Evolutionary conservation across 1,140 invertebrate genomes (phyloP), one percentile per base, ranked within the genome.

Genomic region (Trichonephila clavipes): DNA sequence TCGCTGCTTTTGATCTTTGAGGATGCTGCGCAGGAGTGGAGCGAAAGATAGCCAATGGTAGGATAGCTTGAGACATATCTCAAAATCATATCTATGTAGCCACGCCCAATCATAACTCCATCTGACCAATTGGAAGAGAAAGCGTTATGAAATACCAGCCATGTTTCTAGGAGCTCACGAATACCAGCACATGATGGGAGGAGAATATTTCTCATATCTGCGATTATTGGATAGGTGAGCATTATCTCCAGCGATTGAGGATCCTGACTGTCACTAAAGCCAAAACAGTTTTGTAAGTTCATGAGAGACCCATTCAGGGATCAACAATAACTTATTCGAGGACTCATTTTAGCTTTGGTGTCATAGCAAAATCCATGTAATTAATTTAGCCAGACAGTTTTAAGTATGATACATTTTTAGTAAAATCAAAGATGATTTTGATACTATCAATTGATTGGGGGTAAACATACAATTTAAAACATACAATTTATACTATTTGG

Each of bases 51-150:
- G 64, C 91, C 91, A 92, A 92, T 92, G 91, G 64, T 51, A 40
- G 24, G 21, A 4, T 19, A 6, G 51, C 83, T 58, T 87, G 21
- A 10, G 58, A 66, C 82, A 92, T 92, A 92, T 92, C 83, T 87
- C 59, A 77, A 92, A 92, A 88, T 93, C 92, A 93, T 93, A 93
- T 88, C 92, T 93, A 24, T 34, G 86, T 28, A 5, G 81, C n/a
- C 85, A 77, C 92, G 92, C 92, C 92, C 66, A 61, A 6, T 93
- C 92, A 93, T 93, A 93, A 93, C 51, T 64, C 2, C 18, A 16
- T 16, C 69, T 10, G 44, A 21, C 92, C 92, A 93, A 93, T 93
- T 14, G 62, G 85, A 88, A 19, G 92, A 16, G 51, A 21, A 51
- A 10, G 14, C 59, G 85, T 93, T 93, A 93, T 93, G 92, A 93